Percentiles rank a stretch among this genome's conserved stretches.
Conservation (phyloP, 2,797 vertebrate species). For the Sebastes matsubarae region DNA sequence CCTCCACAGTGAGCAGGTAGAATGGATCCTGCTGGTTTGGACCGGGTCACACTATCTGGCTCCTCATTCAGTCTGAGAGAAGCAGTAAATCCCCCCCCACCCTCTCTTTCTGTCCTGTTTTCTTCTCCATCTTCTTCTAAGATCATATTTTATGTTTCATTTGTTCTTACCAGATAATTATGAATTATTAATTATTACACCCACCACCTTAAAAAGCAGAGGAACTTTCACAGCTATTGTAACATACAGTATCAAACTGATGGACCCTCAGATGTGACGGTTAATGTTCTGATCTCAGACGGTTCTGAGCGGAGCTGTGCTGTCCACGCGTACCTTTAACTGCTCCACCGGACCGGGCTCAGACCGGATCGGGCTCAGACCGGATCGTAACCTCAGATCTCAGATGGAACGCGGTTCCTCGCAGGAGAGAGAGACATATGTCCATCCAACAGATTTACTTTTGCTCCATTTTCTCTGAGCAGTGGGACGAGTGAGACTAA, state of each 20-base stretch:
- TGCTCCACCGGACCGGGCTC: conserved; percentile 35
- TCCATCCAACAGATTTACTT: conserved; percentile 52
- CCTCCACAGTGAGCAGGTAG: conserved; percentile 93
- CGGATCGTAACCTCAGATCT: background rate
- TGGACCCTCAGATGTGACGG: conserved; percentile 43
- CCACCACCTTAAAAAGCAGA: conserved; percentile 85
- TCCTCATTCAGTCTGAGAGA: conserved; percentile 73
- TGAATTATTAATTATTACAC: conserved; percentile 63
- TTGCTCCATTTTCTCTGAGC: conserved; percentile 60
- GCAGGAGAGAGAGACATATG: conserved; percentile 34
- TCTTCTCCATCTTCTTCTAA: conserved; percentile 70
- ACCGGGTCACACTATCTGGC: conserved; percentile 57
- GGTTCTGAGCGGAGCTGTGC: conserved; percentile 49
- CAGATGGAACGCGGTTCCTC: conserved; percentile 37
- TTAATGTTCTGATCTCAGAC: conserved; percentile 34
- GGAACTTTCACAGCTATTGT: conserved; percentile 79
- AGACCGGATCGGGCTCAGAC: conserved; percentile 22
- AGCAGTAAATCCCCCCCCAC: conserved; percentile 36
- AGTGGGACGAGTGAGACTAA: conserved; percentile 72
- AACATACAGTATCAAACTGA: conserved; percentile 70
- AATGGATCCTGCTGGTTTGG: conserved; percentile 65
- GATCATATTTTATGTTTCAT: conserved; percentile 76
- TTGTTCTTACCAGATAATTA: conserved; percentile 84
- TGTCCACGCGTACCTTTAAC: conserved; percentile 57
- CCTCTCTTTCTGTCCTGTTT: conserved; percentile 46